phyloP scores from a whole-genome alignment of 2,113 vertebrate genomes.

The Mystacornis crossleyi region DNA sequence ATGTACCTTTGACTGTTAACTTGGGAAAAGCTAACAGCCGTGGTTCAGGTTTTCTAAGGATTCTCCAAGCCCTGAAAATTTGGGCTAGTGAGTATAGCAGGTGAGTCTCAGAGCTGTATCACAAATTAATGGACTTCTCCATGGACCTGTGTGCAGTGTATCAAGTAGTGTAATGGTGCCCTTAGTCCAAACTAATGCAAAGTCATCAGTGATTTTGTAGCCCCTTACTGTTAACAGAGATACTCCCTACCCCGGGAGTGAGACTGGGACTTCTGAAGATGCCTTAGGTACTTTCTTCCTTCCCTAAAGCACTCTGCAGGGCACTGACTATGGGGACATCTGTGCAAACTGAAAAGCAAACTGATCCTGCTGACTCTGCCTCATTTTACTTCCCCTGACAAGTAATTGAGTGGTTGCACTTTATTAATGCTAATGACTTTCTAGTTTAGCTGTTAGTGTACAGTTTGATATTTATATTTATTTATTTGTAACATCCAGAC shows the following conservation, averaged over 20 bases:
- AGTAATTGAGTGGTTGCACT: conserved; percentile 7
- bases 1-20: not conserved
- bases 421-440: conserved; percentile 32
- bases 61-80: not conserved
- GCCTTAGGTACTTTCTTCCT: not conserved
- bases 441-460: conserved; percentile 8
- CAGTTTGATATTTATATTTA: conserved; percentile 43
- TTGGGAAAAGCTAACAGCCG: not conserved
- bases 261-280: not conserved
- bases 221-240: not conserved
- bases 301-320: not conserved
- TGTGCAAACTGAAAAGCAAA: not conserved
- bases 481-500: conserved; percentile 36
- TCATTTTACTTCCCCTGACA: not conserved
- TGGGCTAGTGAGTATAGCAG: not conserved
- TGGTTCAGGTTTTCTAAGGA: not conserved
- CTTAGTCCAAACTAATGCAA: not conserved
- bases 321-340: no score
- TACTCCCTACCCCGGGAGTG: not conserved
- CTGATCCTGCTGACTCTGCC: not conserved
- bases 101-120: not conserved
- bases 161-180: not conserved
- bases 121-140: not conserved
- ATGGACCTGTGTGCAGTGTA: no score
- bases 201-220: not conserved